Evolutionary conservation across 1,140 invertebrate genomes (phyloP), one percentile per base, ranked within the genome.

Genomic region (Drosophila bocqueti): DNA sequence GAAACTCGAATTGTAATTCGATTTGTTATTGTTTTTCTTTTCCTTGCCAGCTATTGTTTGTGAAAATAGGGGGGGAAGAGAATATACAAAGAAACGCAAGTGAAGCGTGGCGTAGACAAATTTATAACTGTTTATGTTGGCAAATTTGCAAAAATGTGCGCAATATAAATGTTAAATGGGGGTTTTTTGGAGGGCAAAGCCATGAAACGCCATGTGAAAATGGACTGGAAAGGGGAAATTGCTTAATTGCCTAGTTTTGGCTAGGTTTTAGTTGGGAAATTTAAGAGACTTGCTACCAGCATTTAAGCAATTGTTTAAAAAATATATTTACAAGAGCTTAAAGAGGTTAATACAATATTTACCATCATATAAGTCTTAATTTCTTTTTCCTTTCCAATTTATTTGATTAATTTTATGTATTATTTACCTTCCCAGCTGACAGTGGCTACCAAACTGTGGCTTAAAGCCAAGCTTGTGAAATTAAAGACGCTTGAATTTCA

Each of bases 401-500:
- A 13, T 0, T 11, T 3, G 7, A 24, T 40, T 10, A 3, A 40
- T 21, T 42, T 26, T 5, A 26, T 15, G 11, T 6, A 7, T 9
- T 57, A 26, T 24, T 40, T 42, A 15, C 0, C 3, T 15, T 45
- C 0, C 0, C 13, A 40, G 18, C 38, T 31, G 10, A n/a, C 34
- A 72, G 13, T 65, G 16, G 3, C 31, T 75, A 4, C 31, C 6
- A 58, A 76, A 76, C 71, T 76, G 45, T 43, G 45, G 0, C n/a
- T 21, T 42, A 3, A 36, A 38, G 24, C 3, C 34, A 21, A n/a
- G 34, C 31, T 76, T 40, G 74, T 55, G 68, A 55, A 61, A 55
- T 73, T 18, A 63, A 73, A 54, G 15, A 62, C 40, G 45, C 54
- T 58, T 59, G 47, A 68, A 77, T 77, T 77, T 77, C 31, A 77